Percentiles rank a stretch among this genome's conserved stretches.
Conservation (phyloP, 2,888 invertebrate species). For the Drosophila sordidula region DNA sequence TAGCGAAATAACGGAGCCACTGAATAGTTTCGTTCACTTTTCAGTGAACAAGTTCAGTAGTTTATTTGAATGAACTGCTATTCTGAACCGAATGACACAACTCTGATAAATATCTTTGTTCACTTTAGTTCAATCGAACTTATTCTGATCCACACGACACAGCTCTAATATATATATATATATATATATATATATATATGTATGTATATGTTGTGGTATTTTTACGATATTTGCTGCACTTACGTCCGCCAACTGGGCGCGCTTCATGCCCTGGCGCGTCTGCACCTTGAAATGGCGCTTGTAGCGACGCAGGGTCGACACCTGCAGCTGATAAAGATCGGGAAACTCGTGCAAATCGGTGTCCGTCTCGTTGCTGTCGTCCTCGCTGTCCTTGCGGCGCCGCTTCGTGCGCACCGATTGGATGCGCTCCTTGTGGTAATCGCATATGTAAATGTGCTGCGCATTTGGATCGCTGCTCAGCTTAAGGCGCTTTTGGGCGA, state of each 20-base stretch:
- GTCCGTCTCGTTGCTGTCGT: constrained; percentile 97
- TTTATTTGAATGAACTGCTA: too few species aligned
- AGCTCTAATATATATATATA: not conserved
- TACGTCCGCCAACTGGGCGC: constrained; percentile 98
- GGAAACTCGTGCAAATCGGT: constrained; percentile 94
- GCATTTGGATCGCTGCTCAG: constrained; percentile 94
- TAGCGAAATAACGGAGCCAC: not conserved
- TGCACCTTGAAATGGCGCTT: constrained; percentile 97
- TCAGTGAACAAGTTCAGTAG: not conserved
- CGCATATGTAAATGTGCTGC: constrained; percentile 98
- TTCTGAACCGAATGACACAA: too few species aligned
- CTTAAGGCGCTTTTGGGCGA: constrained; percentile 95
- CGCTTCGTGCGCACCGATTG: constrained; percentile 97
- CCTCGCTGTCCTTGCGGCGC: constrained; percentile 96
- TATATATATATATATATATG: constrained; percentile 1
- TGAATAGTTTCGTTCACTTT: not conserved
- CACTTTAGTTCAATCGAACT: not conserved
- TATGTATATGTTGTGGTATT: not conserved
- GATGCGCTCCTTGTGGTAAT: constrained; percentile 97
- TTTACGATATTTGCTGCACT: constrained; percentile 75
- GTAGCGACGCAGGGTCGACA: constrained; percentile 96
- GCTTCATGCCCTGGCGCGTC: constrained; percentile 96
- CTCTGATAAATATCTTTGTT: not conserved
- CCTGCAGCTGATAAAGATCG: constrained; percentile 96
- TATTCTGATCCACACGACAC: not conserved